Evolutionary conservation across 2,797 vertebrate genomes (phyloP).

Genomic region (Rhinatrema bivittatum): DNA sequence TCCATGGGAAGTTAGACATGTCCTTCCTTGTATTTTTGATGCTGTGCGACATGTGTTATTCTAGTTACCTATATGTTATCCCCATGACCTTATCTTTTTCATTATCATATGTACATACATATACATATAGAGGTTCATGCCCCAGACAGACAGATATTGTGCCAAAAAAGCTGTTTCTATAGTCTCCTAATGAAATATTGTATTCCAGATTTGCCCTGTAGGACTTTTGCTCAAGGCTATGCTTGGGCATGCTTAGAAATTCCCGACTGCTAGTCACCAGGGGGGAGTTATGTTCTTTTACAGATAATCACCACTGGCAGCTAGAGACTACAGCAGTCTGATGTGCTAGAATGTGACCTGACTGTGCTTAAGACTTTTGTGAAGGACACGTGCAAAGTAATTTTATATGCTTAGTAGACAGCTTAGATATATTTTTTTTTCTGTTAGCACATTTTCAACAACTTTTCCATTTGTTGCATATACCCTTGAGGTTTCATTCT

Average conservation of each 20-base stretch:
- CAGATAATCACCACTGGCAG: conserved; percentile 89
- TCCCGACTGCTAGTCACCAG: conserved; percentile 65
- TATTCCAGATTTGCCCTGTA: conserved; percentile 57
- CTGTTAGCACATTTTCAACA: conserved; percentile 50
- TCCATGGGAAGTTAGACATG: too few relatives aligned
- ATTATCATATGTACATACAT: too few relatives aligned
- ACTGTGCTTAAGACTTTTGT: conserved; percentile 81
- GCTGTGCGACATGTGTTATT: too few relatives aligned
- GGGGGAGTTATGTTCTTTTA: conserved; percentile 85
- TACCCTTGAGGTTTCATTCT: conserved; percentile 41
- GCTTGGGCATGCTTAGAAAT: conserved; percentile 69
- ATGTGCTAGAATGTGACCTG: conserved; percentile 82
- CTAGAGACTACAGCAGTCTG: conserved; percentile 73
- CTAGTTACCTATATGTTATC: too few relatives aligned
- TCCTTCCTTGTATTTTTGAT: too few relatives aligned
- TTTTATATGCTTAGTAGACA: conserved; percentile 53
- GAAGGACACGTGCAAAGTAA: conserved; percentile 77
- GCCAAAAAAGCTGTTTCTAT: too few relatives aligned
- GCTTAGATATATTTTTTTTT: conserved; percentile 25
- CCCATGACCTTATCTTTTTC: too few relatives aligned
- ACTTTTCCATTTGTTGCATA: conserved; percentile 42
- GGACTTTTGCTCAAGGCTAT: conserved; percentile 75
- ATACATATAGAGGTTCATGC: too few relatives aligned
- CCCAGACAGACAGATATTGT: too few relatives aligned
- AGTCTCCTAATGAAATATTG: conserved; percentile 62